Conservation (phyloP, 2,888 invertebrate species). For the Hypena proboscidalis region DNA sequence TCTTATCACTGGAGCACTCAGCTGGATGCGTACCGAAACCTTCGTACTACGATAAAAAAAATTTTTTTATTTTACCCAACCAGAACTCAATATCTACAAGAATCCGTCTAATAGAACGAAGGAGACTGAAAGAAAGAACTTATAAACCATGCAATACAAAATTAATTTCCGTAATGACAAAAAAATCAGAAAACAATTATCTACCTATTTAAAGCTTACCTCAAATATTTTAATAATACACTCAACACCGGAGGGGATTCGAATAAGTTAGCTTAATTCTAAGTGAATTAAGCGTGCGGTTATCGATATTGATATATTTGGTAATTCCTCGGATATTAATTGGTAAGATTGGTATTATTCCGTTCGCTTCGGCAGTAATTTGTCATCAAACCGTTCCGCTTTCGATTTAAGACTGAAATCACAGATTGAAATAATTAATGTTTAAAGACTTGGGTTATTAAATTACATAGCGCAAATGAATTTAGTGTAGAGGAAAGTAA, state of each 20-base stretch:
- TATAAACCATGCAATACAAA: too few relatives aligned
- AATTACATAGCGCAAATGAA: slow-evolving; percentile 5
- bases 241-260: neutral
- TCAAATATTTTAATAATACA: too few relatives aligned
- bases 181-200: too few relatives aligned
- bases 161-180: too few relatives aligned
- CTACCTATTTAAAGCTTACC: too few relatives aligned
- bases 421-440: slow-evolving; percentile 14
- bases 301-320: slow-evolving; percentile 4
- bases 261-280: neutral
- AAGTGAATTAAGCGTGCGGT: neutral
- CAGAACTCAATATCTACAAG: too few relatives aligned
- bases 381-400: slow-evolving; percentile 20
- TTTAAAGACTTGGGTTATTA: slow-evolving; percentile 2
- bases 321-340: slow-evolving; percentile 16
- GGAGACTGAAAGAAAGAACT: too few relatives aligned
- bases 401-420: slow-evolving; percentile 10
- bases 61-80: too few relatives aligned
- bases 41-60: too few relatives aligned
- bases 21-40: slow-evolving; percentile 1
- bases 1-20: slow-evolving; percentile 12
- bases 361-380: slow-evolving; percentile 15
- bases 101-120: too few relatives aligned
- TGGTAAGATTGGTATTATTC: slow-evolving; percentile 12
- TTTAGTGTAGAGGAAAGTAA: too few relatives aligned